Percentiles rank a stretch among this genome's conserved stretches.
These are phyloP conservation scores for Laspeyria flexula DNA, from an alignment of 2,888 invertebrate species.

Conservation along the genomic window DNA sequence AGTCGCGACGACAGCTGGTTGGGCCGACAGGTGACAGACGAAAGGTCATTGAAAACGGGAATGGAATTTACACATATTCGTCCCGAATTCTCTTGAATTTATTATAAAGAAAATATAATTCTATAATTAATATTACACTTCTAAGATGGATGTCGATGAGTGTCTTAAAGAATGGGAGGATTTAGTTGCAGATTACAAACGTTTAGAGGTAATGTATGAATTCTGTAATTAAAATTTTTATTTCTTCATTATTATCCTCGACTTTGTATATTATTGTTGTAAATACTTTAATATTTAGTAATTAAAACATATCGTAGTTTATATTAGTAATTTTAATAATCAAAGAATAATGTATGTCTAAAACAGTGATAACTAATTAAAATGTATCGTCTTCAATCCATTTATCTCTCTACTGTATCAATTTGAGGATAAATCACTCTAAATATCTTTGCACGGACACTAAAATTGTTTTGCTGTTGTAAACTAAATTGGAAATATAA, in stretches of 20 bases:
- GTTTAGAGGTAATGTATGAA: slow-evolving; percentile 89
- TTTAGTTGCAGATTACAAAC: slow-evolving; percentile 91
- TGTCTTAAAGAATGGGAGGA: slow-evolving; percentile 93
- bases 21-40: slow-evolving; percentile 18
- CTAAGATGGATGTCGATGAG: slow-evolving; percentile 86
- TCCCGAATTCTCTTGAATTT: slow-evolving; percentile 27
- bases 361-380: too few species aligned
- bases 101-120: slow-evolving; percentile 32
- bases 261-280: neutral
- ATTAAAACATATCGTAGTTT: too few species aligned
- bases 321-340: too few species aligned
- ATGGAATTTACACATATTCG: slow-evolving; percentile 31
- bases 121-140: slow-evolving; percentile 24
- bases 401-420: too few species aligned
- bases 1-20: slow-evolving; percentile 23
- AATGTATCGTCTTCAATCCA: too few species aligned
- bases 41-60: slow-evolving; percentile 39
- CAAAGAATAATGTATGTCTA: too few species aligned
- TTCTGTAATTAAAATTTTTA: neutral
- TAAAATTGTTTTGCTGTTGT: too few species aligned
- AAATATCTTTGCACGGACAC: too few species aligned
- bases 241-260: slow-evolving; percentile 11
- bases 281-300: neutral
- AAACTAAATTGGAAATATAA: too few species aligned
- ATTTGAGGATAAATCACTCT: too few species aligned